Conservation (phyloP, 1,140 invertebrate species). For the Drosophila bocki region DNA sequence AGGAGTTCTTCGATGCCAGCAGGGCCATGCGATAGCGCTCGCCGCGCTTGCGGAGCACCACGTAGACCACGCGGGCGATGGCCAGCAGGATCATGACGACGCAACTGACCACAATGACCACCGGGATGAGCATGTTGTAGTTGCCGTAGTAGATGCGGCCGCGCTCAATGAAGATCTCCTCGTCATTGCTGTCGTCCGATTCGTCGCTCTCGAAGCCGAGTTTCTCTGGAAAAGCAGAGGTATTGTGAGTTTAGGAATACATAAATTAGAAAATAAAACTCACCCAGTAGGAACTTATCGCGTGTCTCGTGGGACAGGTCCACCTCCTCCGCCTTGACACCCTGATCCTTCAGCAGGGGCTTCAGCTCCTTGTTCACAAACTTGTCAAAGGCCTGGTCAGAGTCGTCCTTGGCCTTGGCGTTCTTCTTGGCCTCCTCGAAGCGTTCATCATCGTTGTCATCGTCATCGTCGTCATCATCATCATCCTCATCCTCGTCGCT, state of each 20-base stretch:
- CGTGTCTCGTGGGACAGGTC: slow-evolving; percentile 85
- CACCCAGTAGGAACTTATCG: slow-evolving; percentile 72
- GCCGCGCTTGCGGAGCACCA: slow-evolving; percentile 85
- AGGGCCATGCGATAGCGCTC: slow-evolving; percentile 86
- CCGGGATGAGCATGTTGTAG: slow-evolving; percentile 86
- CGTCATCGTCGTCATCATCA: slow-evolving; percentile 53
- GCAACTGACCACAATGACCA: slow-evolving; percentile 85
- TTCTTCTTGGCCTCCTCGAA: slow-evolving; percentile 79
- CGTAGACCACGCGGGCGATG: slow-evolving; percentile 85
- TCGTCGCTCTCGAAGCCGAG: slow-evolving; percentile 65
- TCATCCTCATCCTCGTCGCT: slow-evolving; percentile 67
- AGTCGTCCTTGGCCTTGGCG: slow-evolving; percentile 26
- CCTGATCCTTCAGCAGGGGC: slow-evolving; percentile 60
- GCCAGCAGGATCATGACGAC: slow-evolving; percentile 85
- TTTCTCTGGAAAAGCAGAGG: slow-evolving; percentile 56
- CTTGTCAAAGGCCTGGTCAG: slow-evolving; percentile 22
- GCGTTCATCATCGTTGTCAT: slow-evolving; percentile 65
- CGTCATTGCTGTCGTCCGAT: slow-evolving; percentile 71
- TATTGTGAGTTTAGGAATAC: background rate
- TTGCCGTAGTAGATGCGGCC: slow-evolving; percentile 85
- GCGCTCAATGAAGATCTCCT: slow-evolving; percentile 85
- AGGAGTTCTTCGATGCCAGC: slow-evolving; percentile 81
- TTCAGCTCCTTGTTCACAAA: slow-evolving; percentile 47
- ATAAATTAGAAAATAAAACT: slow-evolving; percentile 8
- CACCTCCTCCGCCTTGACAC: slow-evolving; percentile 68